Percentiles rank a stretch among this genome's conserved stretches.
phyloP scores from a whole-genome alignment of 2,797 vertebrate genomes.

The Lithobates pipiens region DNA sequence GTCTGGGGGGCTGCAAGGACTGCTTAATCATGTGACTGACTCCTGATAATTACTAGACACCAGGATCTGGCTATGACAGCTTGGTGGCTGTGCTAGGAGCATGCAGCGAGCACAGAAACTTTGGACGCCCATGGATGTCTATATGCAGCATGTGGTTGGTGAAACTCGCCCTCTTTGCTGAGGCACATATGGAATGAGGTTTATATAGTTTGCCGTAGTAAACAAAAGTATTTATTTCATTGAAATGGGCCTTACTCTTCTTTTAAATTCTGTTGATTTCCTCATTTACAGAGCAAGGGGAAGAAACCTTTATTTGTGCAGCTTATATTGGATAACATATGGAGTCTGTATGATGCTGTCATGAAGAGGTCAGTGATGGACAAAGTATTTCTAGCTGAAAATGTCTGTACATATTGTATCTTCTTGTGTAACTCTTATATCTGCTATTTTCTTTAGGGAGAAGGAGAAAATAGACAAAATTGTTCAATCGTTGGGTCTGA shows the following conservation, averaged over 20 bases:
- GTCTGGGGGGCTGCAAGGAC: no score
- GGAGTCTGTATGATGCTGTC: slow-evolving; percentile 95
- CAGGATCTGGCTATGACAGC: no score
- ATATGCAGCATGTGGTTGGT: no score
- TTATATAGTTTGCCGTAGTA: not conserved
- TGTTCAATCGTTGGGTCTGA: slow-evolving; percentile 86
- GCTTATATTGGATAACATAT: slow-evolving; percentile 94
- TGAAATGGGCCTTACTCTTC: not conserved
- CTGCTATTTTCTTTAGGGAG: slow-evolving; percentile 77
- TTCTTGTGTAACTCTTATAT: not conserved
- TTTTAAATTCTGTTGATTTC: slow-evolving; percentile 4
- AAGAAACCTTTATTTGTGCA: slow-evolving; percentile 96
- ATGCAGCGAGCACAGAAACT: no score
- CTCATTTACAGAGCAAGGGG: slow-evolving; percentile 84
- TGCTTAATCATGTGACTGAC: no score
- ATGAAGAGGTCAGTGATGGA: slow-evolving; percentile 81
- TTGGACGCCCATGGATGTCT: no score
- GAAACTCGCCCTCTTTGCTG: no score
- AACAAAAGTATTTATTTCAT: not conserved
- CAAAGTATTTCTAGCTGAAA: not conserved
- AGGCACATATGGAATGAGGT: no score
- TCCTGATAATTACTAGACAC: no score
- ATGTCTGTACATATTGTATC: not conserved
- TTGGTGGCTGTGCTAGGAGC: no score
- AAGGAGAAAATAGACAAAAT: slow-evolving; percentile 94